phyloP scores from a whole-genome alignment of 1,140 invertebrate species.

The Magallana angulata region DNA sequence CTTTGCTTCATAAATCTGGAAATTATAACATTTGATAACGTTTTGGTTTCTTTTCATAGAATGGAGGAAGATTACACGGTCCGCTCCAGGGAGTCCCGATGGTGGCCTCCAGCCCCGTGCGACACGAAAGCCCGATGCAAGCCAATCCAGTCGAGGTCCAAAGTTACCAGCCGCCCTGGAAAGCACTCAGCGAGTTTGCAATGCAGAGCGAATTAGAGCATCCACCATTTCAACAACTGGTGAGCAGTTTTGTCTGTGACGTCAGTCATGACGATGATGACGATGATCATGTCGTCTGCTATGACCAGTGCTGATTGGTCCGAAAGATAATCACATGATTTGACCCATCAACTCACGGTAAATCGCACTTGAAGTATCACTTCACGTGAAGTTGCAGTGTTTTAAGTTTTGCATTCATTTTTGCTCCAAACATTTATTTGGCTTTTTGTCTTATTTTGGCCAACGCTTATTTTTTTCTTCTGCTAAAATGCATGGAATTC shows the following conservation, averaged over 20 bases:
- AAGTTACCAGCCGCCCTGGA: conserved; percentile 97
- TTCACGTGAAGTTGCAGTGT: conserved; percentile 27
- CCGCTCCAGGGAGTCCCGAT: conserved; percentile 94
- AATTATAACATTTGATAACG: neutral
- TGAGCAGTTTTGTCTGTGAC: conserved; percentile 83
- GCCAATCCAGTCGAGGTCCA: conserved; percentile 88
- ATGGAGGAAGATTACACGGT: conserved; percentile 91
- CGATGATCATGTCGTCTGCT: conserved; percentile 71
- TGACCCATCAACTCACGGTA: conserved; percentile 32
- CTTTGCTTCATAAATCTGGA: no score
- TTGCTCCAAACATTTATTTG: conserved; percentile 20
- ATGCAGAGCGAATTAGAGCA: conserved; percentile 94
- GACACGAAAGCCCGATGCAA: conserved; percentile 85
- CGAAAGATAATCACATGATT: conserved; percentile 46
- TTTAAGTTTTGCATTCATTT: conserved; percentile 15
- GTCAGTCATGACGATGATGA: conserved; percentile 70
- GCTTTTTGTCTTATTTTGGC: neutral
- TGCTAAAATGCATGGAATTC: conserved; percentile 14
- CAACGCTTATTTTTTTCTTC: neutral
- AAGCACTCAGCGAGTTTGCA: conserved; percentile 96
- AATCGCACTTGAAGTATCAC: conserved; percentile 35
- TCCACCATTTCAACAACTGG: conserved; percentile 96
- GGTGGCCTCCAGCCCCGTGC: conserved; percentile 96
- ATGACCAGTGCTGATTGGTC: conserved; percentile 63
- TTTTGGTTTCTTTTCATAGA: conserved; percentile 82